Evolutionary conservation across 2,113 vertebrate genomes (phyloP), one percentile per base, ranked within the genome.

Genomic region (Manacus vitellinus): DNA sequence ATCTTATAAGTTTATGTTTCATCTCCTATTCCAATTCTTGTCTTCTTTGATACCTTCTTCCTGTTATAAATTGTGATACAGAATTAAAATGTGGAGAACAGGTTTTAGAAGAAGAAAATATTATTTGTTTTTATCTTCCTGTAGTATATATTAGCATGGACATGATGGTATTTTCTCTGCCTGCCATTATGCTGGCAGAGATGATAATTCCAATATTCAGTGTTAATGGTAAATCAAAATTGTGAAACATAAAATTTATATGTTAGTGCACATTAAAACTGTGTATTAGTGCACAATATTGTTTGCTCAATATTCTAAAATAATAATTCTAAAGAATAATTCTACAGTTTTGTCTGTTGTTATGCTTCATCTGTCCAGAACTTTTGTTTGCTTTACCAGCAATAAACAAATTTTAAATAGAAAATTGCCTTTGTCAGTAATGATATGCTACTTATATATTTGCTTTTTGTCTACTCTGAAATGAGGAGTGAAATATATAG

Each of bases 131-230:
- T 44, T 75, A 8, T 74, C 18, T 79, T 92, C n/a, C 33, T 12
- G 4, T n/a, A 33, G 8, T 35, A 12, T 79, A 9, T 84, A n/a
- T 72, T 79, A 46, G 4, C 6, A 37, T 9, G 61, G 41, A 56
- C 4, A 18, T 37, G 6, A 11, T 67, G 46, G 10, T 41, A 4
- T 41, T 17, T 70, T 75, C 61, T 76, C 39, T 68, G 14, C 39
- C n/a, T 76, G 24, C 9, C 0, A 0, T 25, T 35, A 0, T 47
- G 41, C 35, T 70, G 39, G 31, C 30, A 18, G 78, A 68, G 30
- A 31, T 35, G 14, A 8, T 70, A 41, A 23, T 49, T 62, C 47
- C 9, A 18, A 31, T 70, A 23, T 62, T 83, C 17, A 14, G 18
- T 62, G 31, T 33, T 55, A 70, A 23, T 28, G 43, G 14, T 16